phyloP scores from a whole-genome alignment of 2,113 vertebrate species.

The Nannospalax galili region DNA sequence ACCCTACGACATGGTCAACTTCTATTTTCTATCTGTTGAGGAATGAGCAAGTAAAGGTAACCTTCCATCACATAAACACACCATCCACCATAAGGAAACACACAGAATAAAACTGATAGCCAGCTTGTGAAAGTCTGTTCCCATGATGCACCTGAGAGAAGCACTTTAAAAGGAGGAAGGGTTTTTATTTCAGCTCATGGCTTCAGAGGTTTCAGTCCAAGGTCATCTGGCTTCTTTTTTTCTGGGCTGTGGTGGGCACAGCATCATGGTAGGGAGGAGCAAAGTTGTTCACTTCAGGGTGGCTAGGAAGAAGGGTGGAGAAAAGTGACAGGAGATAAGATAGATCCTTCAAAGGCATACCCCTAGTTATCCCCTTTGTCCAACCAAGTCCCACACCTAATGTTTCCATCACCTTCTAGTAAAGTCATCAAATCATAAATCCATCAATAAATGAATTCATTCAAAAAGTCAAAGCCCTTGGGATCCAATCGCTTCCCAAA shows the following conservation, averaged over 20 bases:
- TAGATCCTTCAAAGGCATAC: not conserved
- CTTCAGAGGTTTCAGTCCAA: not conserved
- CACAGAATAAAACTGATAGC: not conserved
- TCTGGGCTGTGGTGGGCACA: not conserved
- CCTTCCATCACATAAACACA: not conserved
- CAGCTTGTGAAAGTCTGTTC: too few relatives aligned
- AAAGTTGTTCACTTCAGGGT: not conserved
- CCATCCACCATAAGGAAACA: not conserved
- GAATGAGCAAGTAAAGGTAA: not conserved
- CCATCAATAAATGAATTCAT: not conserved
- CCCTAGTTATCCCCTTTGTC: too few relatives aligned
- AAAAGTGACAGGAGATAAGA: not conserved
- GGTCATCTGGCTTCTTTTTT: not conserved
- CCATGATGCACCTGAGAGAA: not conserved
- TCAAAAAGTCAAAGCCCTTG: not conserved
- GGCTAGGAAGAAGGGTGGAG: too few relatives aligned
- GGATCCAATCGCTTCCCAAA: not conserved
- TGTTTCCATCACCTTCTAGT: not conserved
- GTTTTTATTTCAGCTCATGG: not conserved
- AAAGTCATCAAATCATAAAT: not conserved
- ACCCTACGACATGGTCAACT: not conserved
- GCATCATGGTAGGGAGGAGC: not conserved
- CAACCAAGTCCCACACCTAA: not conserved
- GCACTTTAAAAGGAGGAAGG: not conserved
- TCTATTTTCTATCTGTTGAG: not conserved